Conservation (phyloP, 1,140 invertebrate genomes). For the Anastrepha obliqua region DNA sequence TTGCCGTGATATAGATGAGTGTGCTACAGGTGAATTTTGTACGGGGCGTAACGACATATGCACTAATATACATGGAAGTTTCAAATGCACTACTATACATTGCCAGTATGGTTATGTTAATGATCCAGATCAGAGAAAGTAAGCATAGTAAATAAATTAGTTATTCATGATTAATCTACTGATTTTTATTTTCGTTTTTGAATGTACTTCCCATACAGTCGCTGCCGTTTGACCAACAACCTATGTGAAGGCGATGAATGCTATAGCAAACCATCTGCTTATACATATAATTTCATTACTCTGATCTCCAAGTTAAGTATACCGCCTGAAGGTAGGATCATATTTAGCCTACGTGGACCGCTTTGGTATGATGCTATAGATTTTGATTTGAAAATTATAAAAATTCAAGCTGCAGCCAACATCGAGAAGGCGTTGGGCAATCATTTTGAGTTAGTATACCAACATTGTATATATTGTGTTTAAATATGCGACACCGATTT, state of each 20-base stretch:
- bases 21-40: slow-evolving; percentile 79
- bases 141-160: slow-evolving; percentile 65
- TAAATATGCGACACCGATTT: neutral
- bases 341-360: slow-evolving; percentile 92
- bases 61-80: slow-evolving; percentile 92
- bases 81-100: slow-evolving; percentile 88
- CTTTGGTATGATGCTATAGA: slow-evolving; percentile 80
- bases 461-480: neutral
- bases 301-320: slow-evolving; percentile 89
- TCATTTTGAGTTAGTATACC: slow-evolving; percentile 79
- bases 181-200: neutral
- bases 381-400: slow-evolving; percentile 84
- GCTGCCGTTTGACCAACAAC: slow-evolving; percentile 83
- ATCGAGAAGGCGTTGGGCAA: slow-evolving; percentile 79
- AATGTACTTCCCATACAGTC: slow-evolving; percentile 77
- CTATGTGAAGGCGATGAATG: slow-evolving; percentile 86
- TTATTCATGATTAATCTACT: slow-evolving; percentile 53
- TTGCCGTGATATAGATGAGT: slow-evolving; percentile 95
- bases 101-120: slow-evolving; percentile 89
- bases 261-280: slow-evolving; percentile 84
- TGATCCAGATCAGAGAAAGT: slow-evolving; percentile 86
- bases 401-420: slow-evolving; percentile 77
- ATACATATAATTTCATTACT: slow-evolving; percentile 93
- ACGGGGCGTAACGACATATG: slow-evolving; percentile 85
- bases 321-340: slow-evolving; percentile 77